A percentile compares a stretch with the other conserved stretches of the same genome.
Conservation (phyloP, 2,797 vertebrate genomes). For the Benthosema pterotum region DNA sequence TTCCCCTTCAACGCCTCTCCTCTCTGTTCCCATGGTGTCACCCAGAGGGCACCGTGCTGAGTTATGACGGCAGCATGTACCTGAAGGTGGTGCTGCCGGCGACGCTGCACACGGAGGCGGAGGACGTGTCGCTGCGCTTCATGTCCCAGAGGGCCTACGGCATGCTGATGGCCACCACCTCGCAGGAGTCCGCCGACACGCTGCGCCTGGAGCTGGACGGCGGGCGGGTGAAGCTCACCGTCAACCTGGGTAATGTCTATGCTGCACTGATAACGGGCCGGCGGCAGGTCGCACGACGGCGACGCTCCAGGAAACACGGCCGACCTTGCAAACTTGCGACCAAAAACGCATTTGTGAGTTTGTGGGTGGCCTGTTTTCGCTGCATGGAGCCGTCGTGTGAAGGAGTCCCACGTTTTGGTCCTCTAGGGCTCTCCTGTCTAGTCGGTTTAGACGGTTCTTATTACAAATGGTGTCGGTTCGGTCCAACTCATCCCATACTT, state of each 20-base stretch:
- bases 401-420: too few species aligned
- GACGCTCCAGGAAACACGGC: too few species aligned
- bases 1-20: too few species aligned
- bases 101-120: constrained; percentile 91
- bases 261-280: constrained; percentile 39
- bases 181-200: constrained; percentile 93
- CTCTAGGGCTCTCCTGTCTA: too few species aligned
- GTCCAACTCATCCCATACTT: constrained; percentile 40
- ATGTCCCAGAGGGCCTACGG: constrained; percentile 96
- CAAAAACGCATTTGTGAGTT: too few species aligned
- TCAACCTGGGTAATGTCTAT: constrained; percentile 95
- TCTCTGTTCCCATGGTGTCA: constrained; percentile 19
- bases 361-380: too few species aligned
- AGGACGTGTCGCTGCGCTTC: constrained; percentile 93
- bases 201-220: constrained; percentile 94
- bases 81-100: constrained; percentile 91
- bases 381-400: too few species aligned
- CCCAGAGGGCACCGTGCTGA: constrained; percentile 91
- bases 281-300: constrained; percentile 9
- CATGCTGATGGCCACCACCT: constrained; percentile 94
- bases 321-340: too few species aligned
- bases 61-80: constrained; percentile 96
- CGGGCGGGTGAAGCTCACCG: constrained; percentile 92
- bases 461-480: constrained; percentile 33
- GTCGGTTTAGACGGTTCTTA: too few species aligned